phyloP scores from a whole-genome alignment of 2,888 invertebrate genomes.

The Drosophila kokeensis region DNA sequence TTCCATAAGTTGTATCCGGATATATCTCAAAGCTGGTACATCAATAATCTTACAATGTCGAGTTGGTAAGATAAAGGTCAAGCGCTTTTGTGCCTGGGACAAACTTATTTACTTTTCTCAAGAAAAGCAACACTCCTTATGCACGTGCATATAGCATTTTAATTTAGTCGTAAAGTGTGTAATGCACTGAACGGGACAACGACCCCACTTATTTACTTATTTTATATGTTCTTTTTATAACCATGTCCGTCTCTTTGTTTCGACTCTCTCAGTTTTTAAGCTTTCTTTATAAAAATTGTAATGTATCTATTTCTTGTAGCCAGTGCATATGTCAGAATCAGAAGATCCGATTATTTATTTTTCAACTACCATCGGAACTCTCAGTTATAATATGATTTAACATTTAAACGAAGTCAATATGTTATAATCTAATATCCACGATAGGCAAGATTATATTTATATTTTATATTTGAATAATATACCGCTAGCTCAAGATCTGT shows the following conservation, averaged over 20 bases:
- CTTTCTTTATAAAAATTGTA: background rate
- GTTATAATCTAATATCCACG: background rate
- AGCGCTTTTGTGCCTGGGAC: background rate
- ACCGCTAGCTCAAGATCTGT: background rate
- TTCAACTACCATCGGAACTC: background rate
- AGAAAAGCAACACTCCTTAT: background rate
- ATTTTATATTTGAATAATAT: background rate
- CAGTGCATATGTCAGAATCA: background rate
- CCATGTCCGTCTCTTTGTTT: background rate
- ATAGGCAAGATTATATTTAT: background rate
- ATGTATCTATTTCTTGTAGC: background rate
- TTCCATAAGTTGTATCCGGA: background rate
- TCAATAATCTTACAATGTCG: background rate
- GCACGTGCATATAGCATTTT: background rate
- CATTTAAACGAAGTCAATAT: background rate
- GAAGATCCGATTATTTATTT: background rate
- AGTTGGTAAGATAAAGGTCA: background rate
- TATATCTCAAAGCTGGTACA: background rate
- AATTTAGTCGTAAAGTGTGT: background rate
- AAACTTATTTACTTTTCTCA: background rate
- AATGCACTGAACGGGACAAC: background rate
- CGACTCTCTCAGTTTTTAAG: background rate
- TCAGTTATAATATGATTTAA: background rate
- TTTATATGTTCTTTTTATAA: background rate
- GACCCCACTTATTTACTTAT: background rate